Conservation (phyloP, 2,113 vertebrate species). For the Pluvianellus socialis region DNA sequence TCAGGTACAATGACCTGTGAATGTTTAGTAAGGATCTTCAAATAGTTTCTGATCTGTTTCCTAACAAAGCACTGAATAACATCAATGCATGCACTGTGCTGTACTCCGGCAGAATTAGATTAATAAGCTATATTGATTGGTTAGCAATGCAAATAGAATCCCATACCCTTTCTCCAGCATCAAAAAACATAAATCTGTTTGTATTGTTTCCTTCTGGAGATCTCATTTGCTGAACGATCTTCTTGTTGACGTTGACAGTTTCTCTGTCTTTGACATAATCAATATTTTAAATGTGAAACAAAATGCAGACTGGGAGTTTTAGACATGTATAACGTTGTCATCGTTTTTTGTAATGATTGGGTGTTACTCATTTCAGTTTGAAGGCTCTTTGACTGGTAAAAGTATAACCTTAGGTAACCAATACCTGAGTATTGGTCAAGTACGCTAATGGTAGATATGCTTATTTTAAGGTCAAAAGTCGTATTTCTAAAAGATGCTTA, state of each 20-base stretch:
- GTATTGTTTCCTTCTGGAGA: constrained; percentile 59
- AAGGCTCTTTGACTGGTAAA: constrained; percentile 13
- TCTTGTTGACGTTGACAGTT: constrained; percentile 61
- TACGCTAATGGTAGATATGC: not conserved
- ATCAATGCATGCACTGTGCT: constrained; percentile 34
- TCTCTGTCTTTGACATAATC: constrained; percentile 55
- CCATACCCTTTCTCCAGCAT: constrained; percentile 17
- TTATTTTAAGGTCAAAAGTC: not conserved
- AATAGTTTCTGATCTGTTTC: constrained; percentile 55
- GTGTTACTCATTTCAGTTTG: constrained; percentile 23
- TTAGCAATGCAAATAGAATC: constrained; percentile 62
- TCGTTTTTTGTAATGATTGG: constrained; percentile 30
- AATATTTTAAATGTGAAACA: constrained; percentile 70
- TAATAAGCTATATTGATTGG: constrained; percentile 66
- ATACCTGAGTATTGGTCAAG: not conserved
- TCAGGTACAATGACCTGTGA: constrained; percentile 51
- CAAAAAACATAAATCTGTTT: constrained; percentile 71
- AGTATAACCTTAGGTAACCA: not conserved
- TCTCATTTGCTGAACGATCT: constrained; percentile 57
- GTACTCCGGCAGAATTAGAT: constrained; percentile 60
- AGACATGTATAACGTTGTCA: constrained; percentile 46
- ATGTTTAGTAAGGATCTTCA: constrained; percentile 52
- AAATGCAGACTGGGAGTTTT: constrained; percentile 38
- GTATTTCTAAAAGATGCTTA: not conserved
- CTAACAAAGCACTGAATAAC: constrained; percentile 42